A percentile compares a stretch with the other conserved stretches of the same genome.
Conservation (phyloP, 2,888 invertebrate genomes). For the Pollenia amentaria region DNA sequence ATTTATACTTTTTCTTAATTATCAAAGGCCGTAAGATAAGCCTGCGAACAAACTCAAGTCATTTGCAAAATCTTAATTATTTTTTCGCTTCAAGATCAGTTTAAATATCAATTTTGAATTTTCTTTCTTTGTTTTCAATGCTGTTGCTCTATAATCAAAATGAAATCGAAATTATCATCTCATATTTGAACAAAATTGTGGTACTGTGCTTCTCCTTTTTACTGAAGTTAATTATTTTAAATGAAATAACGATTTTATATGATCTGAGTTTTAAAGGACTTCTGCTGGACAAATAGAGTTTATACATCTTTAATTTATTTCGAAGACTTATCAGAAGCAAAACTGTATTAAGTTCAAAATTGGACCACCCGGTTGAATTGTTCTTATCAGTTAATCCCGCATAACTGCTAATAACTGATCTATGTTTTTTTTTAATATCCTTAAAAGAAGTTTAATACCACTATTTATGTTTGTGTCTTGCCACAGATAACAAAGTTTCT, state of each 20-base stretch:
- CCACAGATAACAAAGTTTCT: neutral
- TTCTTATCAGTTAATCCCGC: conserved; percentile 50
- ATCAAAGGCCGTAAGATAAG: conserved; percentile 58
- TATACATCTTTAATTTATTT: neutral
- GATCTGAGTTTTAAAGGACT: neutral
- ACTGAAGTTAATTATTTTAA: conserved; percentile 21
- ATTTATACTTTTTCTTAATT: conserved; percentile 27
- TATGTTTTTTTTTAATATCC: neutral
- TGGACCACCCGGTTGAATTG: conserved; percentile 56
- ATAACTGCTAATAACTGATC: conserved; percentile 34
- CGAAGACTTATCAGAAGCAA: neutral
- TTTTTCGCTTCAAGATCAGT: conserved; percentile 29
- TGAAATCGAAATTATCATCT: conserved; percentile 39
- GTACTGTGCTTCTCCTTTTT: neutral
- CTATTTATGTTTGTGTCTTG: conserved; percentile 22
- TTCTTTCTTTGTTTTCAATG: neutral
- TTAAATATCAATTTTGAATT: conserved; percentile 46
- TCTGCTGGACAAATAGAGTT: neutral
- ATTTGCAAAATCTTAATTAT: neutral
- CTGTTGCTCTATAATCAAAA: conserved; percentile 41
- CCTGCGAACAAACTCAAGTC: neutral
- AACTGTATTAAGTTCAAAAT: conserved; percentile 8
- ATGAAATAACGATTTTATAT: conserved; percentile 1
- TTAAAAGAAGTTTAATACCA: conserved; percentile 16
- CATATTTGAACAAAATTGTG: neutral